Evolutionary conservation across 2,113 vertebrate genomes (phyloP), one percentile per base, ranked within the genome.

Genomic region (Oryzias woworae): DNA sequence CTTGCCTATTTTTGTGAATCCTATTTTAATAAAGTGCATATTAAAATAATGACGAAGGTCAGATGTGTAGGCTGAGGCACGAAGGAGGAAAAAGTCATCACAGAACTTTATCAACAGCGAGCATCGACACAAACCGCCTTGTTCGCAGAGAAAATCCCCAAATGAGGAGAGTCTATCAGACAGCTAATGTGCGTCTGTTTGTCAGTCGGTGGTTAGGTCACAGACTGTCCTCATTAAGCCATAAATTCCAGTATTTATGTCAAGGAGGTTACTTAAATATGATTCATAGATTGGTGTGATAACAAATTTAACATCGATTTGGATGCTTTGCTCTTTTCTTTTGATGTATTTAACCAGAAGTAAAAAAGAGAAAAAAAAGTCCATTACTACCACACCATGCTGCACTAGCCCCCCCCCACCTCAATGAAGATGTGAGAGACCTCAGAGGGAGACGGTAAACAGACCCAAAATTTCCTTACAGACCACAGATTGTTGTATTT

Each of bases 21-120:
- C 80, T 81, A 66, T 81, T 84, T 83, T 72, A 83, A 86, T 84
- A 71, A 73, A 61, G 73, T 75, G 72, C 73, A 66, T 52, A 78
- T 81, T 85, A 83, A 83, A 53, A 44, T 44, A 68, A 70, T 62
- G 63, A 71, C 62, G 52, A 73, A 75, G 66, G 61, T 42, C 31
- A 20, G 44, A 51, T 24, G 63, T 0, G 20, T 67, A 66, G 26
- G 66, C 47, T 64, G 78, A 68, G 75, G 77, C 68, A 62, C 63
- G 57, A 52, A 55, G 53, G 62, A 44, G 67, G 47, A 20, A 52
- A 36, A 28, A 26, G 24, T 63, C 50, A 45, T 59, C 43, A 20
- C 48, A 23, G 58, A 48, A 46, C 13, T 26, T 68, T 50, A 81
- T 71, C 46, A 66, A 53, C 64, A 60, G 72, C 53, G 22, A 23